These are phyloP conservation scores for Antedon mediterranea DNA, from an alignment of 53 echinoderm and acorn worm genomes.

Conservation along the genomic window DNA sequence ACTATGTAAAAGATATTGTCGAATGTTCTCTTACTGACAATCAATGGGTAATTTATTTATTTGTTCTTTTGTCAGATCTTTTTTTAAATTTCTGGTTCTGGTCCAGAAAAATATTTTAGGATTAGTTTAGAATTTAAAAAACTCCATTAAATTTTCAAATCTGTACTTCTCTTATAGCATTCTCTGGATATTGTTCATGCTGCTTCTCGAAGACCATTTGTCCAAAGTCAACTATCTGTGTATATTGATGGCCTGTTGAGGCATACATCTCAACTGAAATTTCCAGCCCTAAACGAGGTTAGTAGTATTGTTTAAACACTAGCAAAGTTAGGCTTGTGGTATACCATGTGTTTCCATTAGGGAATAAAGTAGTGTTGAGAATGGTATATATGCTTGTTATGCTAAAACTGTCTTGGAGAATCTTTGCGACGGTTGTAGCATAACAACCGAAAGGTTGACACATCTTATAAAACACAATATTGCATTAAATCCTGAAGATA, in stretches of 20 bases:
- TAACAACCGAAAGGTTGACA: too few species aligned
- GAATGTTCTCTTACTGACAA: constrained; percentile 74
- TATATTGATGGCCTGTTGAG: constrained; percentile 66
- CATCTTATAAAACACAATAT: too few species aligned
- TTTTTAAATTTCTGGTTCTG: too few species aligned
- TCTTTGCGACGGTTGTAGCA: too few species aligned
- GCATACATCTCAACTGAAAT: constrained; percentile 70
- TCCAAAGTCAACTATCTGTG: constrained; percentile 76
- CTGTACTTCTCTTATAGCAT: constrained; percentile 41
- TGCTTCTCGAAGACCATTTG: constrained; percentile 54
- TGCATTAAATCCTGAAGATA: too few species aligned
- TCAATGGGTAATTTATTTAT: constrained; percentile 50
- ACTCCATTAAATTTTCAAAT: neutral
- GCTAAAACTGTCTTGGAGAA: too few species aligned
- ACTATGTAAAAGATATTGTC: constrained; percentile 63
- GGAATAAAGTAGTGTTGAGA: too few species aligned
- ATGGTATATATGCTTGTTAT: too few species aligned
- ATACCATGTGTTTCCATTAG: too few species aligned
- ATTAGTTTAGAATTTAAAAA: neutral
- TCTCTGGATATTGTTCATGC: constrained; percentile 71
- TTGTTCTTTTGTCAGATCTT: neutral
- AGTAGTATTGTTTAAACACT: neutral
- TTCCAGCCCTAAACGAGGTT: constrained; percentile 69
- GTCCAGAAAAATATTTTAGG: too few species aligned
- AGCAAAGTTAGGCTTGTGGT: too few species aligned